phyloP scores from a whole-genome alignment of 2,113 vertebrate genomes.

The Malurus alboscapulatus region DNA sequence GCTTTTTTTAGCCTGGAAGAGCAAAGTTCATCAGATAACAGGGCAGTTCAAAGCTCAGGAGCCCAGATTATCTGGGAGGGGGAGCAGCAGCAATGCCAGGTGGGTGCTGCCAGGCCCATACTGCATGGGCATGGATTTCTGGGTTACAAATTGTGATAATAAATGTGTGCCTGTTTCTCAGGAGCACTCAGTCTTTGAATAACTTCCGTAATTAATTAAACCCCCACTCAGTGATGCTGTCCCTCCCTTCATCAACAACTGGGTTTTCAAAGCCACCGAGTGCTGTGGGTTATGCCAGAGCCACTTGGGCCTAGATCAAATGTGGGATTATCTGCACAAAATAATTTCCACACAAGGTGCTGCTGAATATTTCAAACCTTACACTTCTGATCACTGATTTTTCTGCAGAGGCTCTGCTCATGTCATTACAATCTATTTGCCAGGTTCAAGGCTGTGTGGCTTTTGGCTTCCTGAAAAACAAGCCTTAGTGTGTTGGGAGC shows the following conservation, averaged over 20 bases:
- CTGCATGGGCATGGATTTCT: neutral
- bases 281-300: neutral
- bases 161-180: rapidly evolving
- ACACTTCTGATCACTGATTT: neutral
- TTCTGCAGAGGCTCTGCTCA: slow-evolving; percentile 15
- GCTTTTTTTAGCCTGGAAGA: neutral
- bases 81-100: neutral
- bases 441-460: neutral
- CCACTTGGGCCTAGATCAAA: slow-evolving; percentile 14
- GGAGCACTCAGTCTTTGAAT: neutral
- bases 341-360: slow-evolving; percentile 20
- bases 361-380: slow-evolving; percentile 38
- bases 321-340: neutral
- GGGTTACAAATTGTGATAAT: neutral
- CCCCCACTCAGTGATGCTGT: rapidly evolving
- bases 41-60: neutral
- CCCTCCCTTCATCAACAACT: neutral
- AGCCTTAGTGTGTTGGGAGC: neutral
- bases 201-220: neutral
- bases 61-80: neutral
- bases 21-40: neutral
- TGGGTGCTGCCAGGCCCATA: neutral
- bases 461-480: neutral
- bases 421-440: slow-evolving; percentile 27
- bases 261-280: neutral